Base-by-base conservation (phyloP, 2,888 invertebrate genomes). In the Oligia fasciuncula region DNA sequence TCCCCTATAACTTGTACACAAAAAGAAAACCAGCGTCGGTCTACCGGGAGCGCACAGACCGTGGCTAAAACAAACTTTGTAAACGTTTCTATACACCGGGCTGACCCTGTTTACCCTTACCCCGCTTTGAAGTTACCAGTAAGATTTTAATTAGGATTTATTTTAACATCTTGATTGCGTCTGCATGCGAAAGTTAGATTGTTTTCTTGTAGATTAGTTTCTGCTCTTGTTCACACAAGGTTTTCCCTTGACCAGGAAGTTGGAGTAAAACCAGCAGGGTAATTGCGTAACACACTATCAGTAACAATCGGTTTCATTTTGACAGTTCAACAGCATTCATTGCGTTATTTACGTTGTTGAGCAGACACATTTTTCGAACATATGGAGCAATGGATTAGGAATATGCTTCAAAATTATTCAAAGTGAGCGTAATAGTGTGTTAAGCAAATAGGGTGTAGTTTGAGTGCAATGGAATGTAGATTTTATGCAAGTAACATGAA, bases 111-210 rank as follows among this genome's bases (percentile, higher is more conserved):
- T 79, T 68, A 70, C 79, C 65, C 43, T 62, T 35, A 49, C 43
- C 35, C n/a, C 9, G 49, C 81, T 84, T 76, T 76, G 71, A 73
- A 72, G 40, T 82, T 72, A n/a, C 65, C 19, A 40, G 57, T 40
- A 54, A 60, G 73, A 63, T 83, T 83, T 85, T 86, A 84, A 85
- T 87, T 74, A 79, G 69, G 68, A 87, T 84, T 86, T 84, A 84
- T 84, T 74, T 79, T 69, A 54, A 67, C 65, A 69, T 76, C 72
- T 77, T 66, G 68, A 79, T 86, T 76, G 70, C 63, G 43, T 60
- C 60, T 43, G 67, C 62, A 68, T 46, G 43, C 13, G 9, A 14
- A 74, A 76, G 35, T 73, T 78, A 57, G 23, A 67, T 78, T 67
- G 84, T 68, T 83, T 84, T 68, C 73, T 83, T 78, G 35, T 54